These are phyloP conservation scores for Pimpla rufipes DNA, from an alignment of 2,888 invertebrate species.

Conservation along the genomic window DNA sequence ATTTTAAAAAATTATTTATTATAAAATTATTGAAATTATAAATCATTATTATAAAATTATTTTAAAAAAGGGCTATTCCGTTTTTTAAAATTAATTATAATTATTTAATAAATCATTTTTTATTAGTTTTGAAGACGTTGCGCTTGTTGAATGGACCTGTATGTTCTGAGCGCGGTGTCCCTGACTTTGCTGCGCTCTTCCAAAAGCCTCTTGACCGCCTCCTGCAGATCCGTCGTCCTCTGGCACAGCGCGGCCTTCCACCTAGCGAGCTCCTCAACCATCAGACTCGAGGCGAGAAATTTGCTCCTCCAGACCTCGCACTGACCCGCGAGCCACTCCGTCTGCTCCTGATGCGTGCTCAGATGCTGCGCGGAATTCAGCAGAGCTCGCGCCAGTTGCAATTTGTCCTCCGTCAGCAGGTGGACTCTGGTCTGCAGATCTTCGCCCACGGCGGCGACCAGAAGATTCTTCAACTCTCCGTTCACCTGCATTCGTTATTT, in stretches of 20 bases:
- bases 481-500: conserved; percentile 89
- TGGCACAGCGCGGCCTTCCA: conserved; percentile 91
- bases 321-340: conserved; percentile 96
- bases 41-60: no score
- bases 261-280: conserved; percentile 96
- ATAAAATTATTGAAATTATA: no score
- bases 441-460: conserved; percentile 98
- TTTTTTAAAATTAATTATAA: no score
- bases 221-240: conserved; percentile 90
- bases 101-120: no score
- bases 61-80: no score
- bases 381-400: conserved; percentile 94
- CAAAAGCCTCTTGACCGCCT: conserved; percentile 89
- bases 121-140: no score
- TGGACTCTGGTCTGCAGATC: conserved; percentile 96
- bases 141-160: conserved; percentile 86
- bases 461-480: conserved; percentile 95
- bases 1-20: no score
- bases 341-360: conserved; percentile 96
- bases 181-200: conserved; percentile 90
- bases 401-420: conserved; percentile 96
- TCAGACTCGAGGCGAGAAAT: conserved; percentile 96
- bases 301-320: conserved; percentile 99
- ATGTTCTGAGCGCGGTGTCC: conserved; percentile 88
- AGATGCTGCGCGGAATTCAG: conserved; percentile 94